Conservation (phyloP, 2,797 vertebrate genomes). For the Lepus oiostolus region DNA sequence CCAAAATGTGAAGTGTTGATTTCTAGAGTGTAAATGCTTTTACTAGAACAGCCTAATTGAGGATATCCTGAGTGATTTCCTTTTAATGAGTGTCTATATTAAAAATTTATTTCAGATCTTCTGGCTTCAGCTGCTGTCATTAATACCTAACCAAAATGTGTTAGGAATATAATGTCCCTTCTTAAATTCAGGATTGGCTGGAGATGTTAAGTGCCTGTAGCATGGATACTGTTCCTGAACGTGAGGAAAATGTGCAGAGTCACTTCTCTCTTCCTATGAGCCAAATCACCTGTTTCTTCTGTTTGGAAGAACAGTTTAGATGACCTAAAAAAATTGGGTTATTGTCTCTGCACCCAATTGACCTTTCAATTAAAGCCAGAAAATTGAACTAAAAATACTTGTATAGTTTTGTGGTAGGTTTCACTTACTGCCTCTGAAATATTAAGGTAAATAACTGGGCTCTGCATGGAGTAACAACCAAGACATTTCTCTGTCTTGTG, state of each 20-base stretch:
- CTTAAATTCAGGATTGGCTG: slow-evolving; percentile 49
- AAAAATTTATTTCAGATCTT: slow-evolving; percentile 36
- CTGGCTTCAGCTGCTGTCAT: slow-evolving; percentile 47
- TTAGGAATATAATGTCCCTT: slow-evolving; percentile 45
- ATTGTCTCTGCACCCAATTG: slow-evolving; percentile 36
- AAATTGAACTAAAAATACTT: slow-evolving; percentile 63
- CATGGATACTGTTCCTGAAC: slow-evolving; percentile 47
- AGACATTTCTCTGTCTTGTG: not conserved
- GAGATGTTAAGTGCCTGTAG: slow-evolving; percentile 23
- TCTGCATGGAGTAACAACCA: not conserved
- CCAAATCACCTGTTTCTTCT: slow-evolving; percentile 76
- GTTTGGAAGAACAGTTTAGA: slow-evolving; percentile 60
- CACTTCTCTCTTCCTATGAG: slow-evolving; percentile 52
- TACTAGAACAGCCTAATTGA: slow-evolving; percentile 10
- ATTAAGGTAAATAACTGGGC: not conserved
- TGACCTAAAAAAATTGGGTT: slow-evolving; percentile 69
- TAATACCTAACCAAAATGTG: slow-evolving; percentile 20
- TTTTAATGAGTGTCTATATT: slow-evolving; percentile 20
- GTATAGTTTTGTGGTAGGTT: not conserved
- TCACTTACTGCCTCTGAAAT: slow-evolving; percentile 56
- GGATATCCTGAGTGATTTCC: not conserved
- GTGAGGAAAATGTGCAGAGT: slow-evolving; percentile 75
- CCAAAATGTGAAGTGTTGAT: not conserved
- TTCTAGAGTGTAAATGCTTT: slow-evolving; percentile 50
- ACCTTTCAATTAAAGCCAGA: slow-evolving; percentile 51